Percentiles rank a stretch among this genome's conserved stretches.
Evolutionary conservation across 2,888 invertebrate genomes (phyloP).

Genomic region (Biston stratarius): DNA sequence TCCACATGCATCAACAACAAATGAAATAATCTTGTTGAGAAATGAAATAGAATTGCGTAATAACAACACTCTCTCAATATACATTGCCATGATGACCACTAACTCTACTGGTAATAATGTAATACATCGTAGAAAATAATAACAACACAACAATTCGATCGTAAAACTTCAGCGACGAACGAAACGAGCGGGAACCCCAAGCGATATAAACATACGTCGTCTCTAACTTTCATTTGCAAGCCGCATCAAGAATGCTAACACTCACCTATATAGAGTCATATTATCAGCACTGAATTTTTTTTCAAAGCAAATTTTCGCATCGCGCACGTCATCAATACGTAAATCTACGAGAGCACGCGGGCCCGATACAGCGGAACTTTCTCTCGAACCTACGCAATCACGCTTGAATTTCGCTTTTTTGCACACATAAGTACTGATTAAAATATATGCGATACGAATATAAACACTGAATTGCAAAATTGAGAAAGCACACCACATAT

Average conservation of each 20-base stretch:
- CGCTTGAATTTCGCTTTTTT: slow-evolving; percentile 72
- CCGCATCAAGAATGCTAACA: slow-evolving; percentile 43
- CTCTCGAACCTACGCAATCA: slow-evolving; percentile 68
- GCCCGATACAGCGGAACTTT: slow-evolving; percentile 67
- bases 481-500: slow-evolving; percentile 24
- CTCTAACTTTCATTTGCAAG: slow-evolving; percentile 41
- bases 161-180: slow-evolving; percentile 15
- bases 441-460: slow-evolving; percentile 36
- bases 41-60: neutral
- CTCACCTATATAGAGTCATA: slow-evolving; percentile 53
- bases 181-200: slow-evolving; percentile 26
- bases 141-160: neutral
- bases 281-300: slow-evolving; percentile 53
- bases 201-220: slow-evolving; percentile 9
- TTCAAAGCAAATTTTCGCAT: slow-evolving; percentile 65
- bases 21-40: neutral
- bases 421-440: slow-evolving; percentile 52
- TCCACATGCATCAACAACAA: neutral
- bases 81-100: neutral
- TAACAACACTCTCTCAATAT: neutral
- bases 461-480: slow-evolving; percentile 28
- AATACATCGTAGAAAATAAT: neutral
- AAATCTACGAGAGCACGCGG: slow-evolving; percentile 63
- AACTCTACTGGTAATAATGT: neutral
- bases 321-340: slow-evolving; percentile 64